Percentiles rank a stretch among this genome's conserved stretches.
Conservation (phyloP, 2,113 vertebrate genomes). For the Bufo bufo region DNA sequence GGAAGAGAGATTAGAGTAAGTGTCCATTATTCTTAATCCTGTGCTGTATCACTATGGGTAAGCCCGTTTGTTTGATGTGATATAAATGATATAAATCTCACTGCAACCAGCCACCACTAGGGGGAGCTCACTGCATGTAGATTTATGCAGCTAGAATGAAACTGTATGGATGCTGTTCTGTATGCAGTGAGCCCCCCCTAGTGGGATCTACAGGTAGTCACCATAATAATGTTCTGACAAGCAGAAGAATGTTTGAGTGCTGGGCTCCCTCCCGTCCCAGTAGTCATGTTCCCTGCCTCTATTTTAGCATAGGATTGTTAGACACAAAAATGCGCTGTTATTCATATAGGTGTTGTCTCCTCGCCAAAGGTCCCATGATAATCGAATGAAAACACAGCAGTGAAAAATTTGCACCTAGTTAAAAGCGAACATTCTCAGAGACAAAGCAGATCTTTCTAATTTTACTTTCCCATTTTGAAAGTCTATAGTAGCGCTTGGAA, state of each 20-base stretch:
- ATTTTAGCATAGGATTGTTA: neutral
- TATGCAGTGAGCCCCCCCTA: neutral
- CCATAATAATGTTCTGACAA: neutral
- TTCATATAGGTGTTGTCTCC: constrained; percentile 13
- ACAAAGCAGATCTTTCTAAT: constrained; percentile 43
- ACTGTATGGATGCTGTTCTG: too few relatives aligned
- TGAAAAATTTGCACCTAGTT: constrained; percentile 28
- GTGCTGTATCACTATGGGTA: too few relatives aligned
- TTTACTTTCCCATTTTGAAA: constrained; percentile 13
- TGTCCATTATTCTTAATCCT: too few relatives aligned
- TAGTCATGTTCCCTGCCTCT: too few relatives aligned
- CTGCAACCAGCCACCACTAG: neutral
- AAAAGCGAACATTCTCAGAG: constrained; percentile 12
- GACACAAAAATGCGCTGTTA: neutral
- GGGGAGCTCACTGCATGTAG: neutral
- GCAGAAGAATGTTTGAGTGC: neutral
- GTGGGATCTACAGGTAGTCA: neutral
- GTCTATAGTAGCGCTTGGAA: constrained; percentile 41
- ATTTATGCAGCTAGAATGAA: too few relatives aligned
- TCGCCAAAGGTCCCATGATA: neutral
- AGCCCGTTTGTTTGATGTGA: neutral
- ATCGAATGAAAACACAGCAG: constrained; percentile 18
- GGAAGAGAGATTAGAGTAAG: too few relatives aligned
- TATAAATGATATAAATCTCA: neutral
- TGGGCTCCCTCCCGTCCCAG: neutral